Evolutionary conservation across 1,140 invertebrate species (phyloP), one percentile per base, ranked within the genome.

Genomic region (Ips typographus): DNA sequence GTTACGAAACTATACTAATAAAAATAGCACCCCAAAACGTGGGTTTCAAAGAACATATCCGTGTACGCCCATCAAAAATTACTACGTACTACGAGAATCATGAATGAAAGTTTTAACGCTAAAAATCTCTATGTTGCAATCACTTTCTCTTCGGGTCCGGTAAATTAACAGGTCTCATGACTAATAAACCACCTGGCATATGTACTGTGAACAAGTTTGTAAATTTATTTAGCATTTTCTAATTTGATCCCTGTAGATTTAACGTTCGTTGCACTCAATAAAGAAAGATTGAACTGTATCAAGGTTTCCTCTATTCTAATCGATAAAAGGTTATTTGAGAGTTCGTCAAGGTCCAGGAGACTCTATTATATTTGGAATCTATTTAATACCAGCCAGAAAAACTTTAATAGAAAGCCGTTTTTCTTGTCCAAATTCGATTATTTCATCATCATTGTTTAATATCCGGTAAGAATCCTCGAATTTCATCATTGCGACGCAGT

Each of bases 91-190:
- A 66, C 42, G n/a, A 66, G 58, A 58, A 66, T 40, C 55, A 66
- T 66, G 64, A 66, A 66, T 66, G 64, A 66, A 66, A 66, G 64
- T 66, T 66, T 66, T 57, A n/a, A 37, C 41, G 39, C n/a, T 37
- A 66, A 66, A 66, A 66, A 40, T 57, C 41, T 37, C 42, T 57
- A 66, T 66, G 64, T 53, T 66, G 53, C 55, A 66, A 58, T 66
- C 64, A 66, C 64, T 66, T 66, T 66, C 64, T 66, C 64, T 66
- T 55, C 64, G 57, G 64, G 43, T 66, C 43, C 41, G 58, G 22
- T 44, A 58, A 40, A 66, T 57, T 58, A 58, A 51, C 64, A 47
- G 64, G 64, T 66, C 64, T 47, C 52, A 55, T 66, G 55, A 47
- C 64, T 57, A 66, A 66, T 66, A 66, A 66, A 42, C 57, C 64